Base-by-base conservation (phyloP, 2,797 vertebrate genomes). In the Chelmon rostratus region DNA sequence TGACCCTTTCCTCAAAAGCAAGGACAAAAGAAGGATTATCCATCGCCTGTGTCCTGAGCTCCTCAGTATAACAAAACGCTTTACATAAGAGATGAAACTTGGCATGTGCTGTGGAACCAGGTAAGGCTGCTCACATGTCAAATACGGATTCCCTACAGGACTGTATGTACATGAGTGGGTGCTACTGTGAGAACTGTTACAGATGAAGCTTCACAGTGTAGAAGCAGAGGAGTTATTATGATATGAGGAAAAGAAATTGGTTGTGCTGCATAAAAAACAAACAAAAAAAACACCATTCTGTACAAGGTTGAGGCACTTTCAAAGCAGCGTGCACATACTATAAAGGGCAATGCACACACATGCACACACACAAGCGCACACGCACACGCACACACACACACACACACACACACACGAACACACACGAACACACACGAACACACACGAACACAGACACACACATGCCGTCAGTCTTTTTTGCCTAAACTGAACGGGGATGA, bases 221-320 rank as follows among this genome's bases (percentile, higher is more conserved):
- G 89, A 93, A 93, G 92, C 91, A 86, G 86, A 88, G 61, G 72
- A 59, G 25, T 57, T 78, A 68, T 81, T 81, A 73, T 52, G 76
- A 85, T 80, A 86, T 18, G 64, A 79, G 54, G 66, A 31, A 40
- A 57, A 76, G 57, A 40, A 46, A 21, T 40, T 78, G 66, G 54
- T 79, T 88, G 88, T 83, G 84, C 82, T 80, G 86, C 85, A 68
- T 84, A 84, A 81, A 82, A 56, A 76, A 62, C 81, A 59, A 57
- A 71, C 77, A 76, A 68, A 81, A 35, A 50, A 72, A 77, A 78
- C 69, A 81, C 75, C 64, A 53, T 86, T 85, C 90, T 87, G 81
- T 87, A 90, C 91, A 93, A 89, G 91, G 88, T 90, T 21, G 92
- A 95, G 94, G 94, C 94, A 95, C 94, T 94, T 94, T 89, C 88